phyloP scores from a whole-genome alignment of 1,140 invertebrate species.

The Pogonomyrmex californicus region DNA sequence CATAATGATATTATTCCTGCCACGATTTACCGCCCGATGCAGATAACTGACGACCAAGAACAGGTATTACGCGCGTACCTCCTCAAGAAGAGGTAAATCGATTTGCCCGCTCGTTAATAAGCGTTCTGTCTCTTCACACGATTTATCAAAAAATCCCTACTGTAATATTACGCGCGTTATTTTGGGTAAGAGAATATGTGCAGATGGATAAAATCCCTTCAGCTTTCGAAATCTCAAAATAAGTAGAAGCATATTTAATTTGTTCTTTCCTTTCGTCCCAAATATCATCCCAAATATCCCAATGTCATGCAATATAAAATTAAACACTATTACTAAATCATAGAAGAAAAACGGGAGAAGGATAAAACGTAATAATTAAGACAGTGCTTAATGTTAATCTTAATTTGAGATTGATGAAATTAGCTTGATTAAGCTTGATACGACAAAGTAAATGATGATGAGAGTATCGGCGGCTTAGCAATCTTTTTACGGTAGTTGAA shows the following conservation, averaged over 20 bases:
- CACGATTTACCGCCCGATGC: conserved; percentile 47
- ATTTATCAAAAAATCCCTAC: conserved; percentile 39
- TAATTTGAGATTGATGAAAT: not conserved
- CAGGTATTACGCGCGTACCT: conserved; percentile 51
- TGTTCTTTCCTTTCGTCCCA: not conserved
- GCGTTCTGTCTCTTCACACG: conserved; percentile 1
- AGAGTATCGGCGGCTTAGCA: not conserved
- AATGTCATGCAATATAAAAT: not conserved
- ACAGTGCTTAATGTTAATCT: not conserved
- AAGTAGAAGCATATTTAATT: not conserved
- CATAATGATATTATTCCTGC: conserved; percentile 60
- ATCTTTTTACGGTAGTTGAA: not conserved
- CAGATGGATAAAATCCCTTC: not conserved
- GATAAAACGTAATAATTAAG: too few relatives aligned
- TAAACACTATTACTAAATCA: not conserved
- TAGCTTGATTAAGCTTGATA: not conserved
- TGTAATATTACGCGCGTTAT: conserved; percentile 9
- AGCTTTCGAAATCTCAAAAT: not conserved
- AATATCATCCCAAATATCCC: too few relatives aligned
- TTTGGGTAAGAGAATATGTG: not conserved
- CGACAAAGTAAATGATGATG: not conserved
- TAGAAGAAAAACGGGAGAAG: not conserved
- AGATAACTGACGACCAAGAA: conserved; percentile 40
- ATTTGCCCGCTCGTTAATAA: conserved; percentile 71
- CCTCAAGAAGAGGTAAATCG: conserved; percentile 50